These are phyloP conservation scores for Tortrix viridana DNA, from an alignment of 2,888 invertebrate genomes.

Conservation along the genomic window DNA sequence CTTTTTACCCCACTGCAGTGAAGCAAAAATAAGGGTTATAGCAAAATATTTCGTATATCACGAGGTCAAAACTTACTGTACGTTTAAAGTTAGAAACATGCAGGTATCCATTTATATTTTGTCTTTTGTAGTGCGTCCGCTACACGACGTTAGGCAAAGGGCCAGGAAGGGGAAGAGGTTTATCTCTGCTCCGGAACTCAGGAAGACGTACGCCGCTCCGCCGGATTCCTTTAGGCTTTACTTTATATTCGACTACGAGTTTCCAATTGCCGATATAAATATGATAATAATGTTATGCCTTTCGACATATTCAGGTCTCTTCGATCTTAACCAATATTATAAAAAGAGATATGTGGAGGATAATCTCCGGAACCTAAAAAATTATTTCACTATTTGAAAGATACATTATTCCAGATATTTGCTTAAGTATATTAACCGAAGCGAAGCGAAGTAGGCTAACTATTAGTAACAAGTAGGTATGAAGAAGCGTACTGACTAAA, in stretches of 20 bases:
- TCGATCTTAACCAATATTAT: too few relatives aligned
- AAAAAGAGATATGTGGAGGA: too few relatives aligned
- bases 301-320: too few relatives aligned
- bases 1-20: too few relatives aligned
- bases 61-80: conserved; percentile 1
- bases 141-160: conserved; percentile 78
- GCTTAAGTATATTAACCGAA: too few relatives aligned
- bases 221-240: conserved; percentile 69
- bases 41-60: neutral
- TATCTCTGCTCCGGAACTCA: conserved; percentile 80
- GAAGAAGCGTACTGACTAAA: too few relatives aligned
- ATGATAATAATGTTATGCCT: conserved; percentile 24
- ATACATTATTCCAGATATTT: too few relatives aligned
- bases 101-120: conserved; percentile 62
- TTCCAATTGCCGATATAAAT: conserved; percentile 31
- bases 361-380: too few relatives aligned
- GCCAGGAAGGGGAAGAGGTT: conserved; percentile 82
- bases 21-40: neutral
- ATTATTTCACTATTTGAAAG: too few relatives aligned
- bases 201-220: conserved; percentile 76
- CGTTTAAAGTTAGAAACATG: neutral
- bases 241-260: conserved; percentile 58
- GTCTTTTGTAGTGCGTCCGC: conserved; percentile 75
- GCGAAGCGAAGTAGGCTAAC: too few relatives aligned
- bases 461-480: too few relatives aligned